A percentile compares a stretch with the other conserved stretches of the same genome.
phyloP scores from a whole-genome alignment of 2,797 vertebrate genomes.

The Melanotaenia trifasciata region DNA sequence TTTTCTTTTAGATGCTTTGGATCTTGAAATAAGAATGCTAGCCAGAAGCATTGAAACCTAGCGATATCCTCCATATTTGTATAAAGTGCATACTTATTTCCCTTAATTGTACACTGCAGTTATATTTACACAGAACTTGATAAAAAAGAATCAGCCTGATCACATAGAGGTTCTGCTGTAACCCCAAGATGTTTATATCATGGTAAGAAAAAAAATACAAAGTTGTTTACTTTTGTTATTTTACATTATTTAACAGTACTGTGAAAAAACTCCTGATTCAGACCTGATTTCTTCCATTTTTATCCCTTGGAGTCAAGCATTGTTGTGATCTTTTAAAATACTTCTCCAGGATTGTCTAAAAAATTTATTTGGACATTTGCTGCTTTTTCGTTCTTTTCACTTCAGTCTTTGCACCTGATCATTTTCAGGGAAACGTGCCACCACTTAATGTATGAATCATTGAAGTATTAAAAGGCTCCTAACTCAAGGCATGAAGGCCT shows the following conservation, averaged over 20 bases:
- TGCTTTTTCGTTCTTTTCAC: not conserved
- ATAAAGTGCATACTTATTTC: not conserved
- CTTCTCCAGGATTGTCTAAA: not conserved
- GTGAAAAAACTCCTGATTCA: not conserved
- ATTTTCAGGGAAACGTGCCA: too few relatives aligned
- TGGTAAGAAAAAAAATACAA: too few relatives aligned
- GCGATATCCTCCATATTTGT: too few relatives aligned
- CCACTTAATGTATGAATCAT: too few relatives aligned
- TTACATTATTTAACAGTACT: not conserved
- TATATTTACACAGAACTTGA: not conserved
- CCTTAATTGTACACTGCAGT: not conserved
- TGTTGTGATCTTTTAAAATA: not conserved
- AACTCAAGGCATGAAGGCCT: too few relatives aligned
- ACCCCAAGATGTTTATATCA: not conserved
- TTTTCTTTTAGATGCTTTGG: too few relatives aligned
- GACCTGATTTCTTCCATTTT: not conserved
- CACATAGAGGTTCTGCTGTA: not conserved
- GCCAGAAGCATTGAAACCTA: too few relatives aligned
- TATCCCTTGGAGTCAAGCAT: not conserved
- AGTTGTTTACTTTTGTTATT: too few relatives aligned
- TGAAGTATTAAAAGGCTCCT: too few relatives aligned
- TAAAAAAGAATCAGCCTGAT: not conserved
- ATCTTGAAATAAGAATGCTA: too few relatives aligned
- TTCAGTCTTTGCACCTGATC: not conserved
- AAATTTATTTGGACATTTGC: not conserved